Percentiles rank a stretch among this genome's conserved stretches.
These are phyloP conservation scores for Macrophya alboannulata DNA, from an alignment of 2,888 invertebrate genomes.

Conservation along the genomic window DNA sequence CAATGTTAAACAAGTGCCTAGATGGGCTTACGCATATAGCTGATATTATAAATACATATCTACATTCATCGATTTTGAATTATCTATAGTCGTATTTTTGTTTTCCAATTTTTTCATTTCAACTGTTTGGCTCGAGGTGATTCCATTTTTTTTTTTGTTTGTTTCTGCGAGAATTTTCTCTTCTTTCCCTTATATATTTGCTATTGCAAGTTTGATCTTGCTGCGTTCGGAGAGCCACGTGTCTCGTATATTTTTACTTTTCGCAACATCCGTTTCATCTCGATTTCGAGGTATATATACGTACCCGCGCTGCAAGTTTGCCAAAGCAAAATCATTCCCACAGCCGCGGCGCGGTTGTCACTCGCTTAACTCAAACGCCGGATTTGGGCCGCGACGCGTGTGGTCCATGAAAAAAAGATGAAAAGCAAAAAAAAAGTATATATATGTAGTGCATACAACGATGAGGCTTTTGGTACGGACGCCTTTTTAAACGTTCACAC, in stretches of 20 bases:
- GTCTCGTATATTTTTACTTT: slow-evolving; percentile 38
- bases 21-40: background rate
- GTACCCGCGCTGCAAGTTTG: background rate
- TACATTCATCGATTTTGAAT: background rate
- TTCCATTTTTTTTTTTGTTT: background rate
- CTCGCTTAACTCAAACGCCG: slow-evolving; percentile 13
- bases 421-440: background rate
- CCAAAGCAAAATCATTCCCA: background rate
- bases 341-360: background rate
- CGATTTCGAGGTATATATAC: background rate
- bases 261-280: slow-evolving; percentile 5
- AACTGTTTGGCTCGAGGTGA: background rate
- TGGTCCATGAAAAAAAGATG: slow-evolving; percentile 11
- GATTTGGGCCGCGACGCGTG: slow-evolving; percentile 26
- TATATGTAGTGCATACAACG: background rate
- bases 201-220: slow-evolving; percentile 3
- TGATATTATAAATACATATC: background rate
- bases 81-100: background rate
- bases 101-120: no score
- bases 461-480: background rate
- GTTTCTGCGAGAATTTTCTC: background rate
- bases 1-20: background rate
- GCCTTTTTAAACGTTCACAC: background rate
- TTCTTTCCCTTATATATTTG: background rate
- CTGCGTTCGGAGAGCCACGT: no score